These are phyloP conservation scores for Oscheius onirici DNA, from an alignment of 2,888 invertebrate genomes.

Conservation along the genomic window DNA sequence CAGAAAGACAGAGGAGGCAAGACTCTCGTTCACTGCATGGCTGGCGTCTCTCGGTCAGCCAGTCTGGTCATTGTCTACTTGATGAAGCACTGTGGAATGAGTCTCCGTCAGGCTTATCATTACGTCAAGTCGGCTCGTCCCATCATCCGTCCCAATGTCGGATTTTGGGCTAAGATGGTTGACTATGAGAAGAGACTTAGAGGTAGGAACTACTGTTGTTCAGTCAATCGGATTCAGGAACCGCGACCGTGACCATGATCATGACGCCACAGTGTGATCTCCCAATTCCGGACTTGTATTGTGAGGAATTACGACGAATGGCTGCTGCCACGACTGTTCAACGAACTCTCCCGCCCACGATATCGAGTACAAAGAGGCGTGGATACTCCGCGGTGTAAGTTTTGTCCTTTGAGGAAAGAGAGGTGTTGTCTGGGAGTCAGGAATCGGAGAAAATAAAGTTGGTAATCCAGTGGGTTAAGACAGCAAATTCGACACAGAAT, in stretches of 20 bases:
- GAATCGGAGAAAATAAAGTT: too few relatives aligned
- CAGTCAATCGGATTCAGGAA: conserved; percentile 40
- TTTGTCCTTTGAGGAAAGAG: background rate
- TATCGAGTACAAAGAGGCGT: conserved; percentile 23
- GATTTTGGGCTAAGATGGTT: conserved; percentile 89
- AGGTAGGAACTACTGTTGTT: conserved; percentile 30
- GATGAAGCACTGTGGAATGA: conserved; percentile 85
- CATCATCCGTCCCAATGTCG: conserved; percentile 87
- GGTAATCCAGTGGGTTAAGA: too few relatives aligned
- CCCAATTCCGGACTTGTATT: conserved; percentile 68
- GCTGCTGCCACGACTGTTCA: background rate
- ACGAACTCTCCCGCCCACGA: conserved; percentile 14
- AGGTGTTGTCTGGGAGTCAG: too few relatives aligned
- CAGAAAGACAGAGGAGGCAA: conserved; percentile 76
- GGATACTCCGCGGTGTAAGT: conserved; percentile 34
- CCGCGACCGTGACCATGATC: conserved; percentile 62
- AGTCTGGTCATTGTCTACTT: conserved; percentile 86
- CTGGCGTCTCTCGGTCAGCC: conserved; percentile 88
- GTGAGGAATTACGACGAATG: conserved; percentile 56
- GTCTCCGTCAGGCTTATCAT: conserved; percentile 74
- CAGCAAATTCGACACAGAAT: too few relatives aligned
- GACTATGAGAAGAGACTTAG: conserved; percentile 79
- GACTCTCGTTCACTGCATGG: conserved; percentile 87
- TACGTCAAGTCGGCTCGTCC: conserved; percentile 78
- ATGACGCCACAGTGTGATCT: conserved; percentile 65